Base-by-base conservation (phyloP, 2,797 vertebrate species). In the Bradypus variegatus region DNA sequence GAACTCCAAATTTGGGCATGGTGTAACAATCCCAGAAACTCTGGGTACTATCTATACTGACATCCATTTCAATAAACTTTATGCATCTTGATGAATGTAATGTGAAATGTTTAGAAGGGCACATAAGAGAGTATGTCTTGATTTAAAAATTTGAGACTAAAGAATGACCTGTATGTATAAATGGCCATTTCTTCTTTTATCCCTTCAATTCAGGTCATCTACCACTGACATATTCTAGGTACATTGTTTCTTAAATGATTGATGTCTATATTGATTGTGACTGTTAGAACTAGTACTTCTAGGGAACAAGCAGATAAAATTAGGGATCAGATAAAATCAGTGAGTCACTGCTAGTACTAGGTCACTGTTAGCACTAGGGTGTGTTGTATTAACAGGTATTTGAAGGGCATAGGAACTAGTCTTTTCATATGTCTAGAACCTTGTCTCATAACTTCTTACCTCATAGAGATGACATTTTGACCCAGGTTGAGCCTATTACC, bases 1-100 rank as follows among this genome's bases (percentile, higher is more conserved):
- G 88, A 70, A 89, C 72, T 92, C 94, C 90, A 88, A 88, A 93
- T 86, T 31, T 80, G 90, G 94, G 85, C 48, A 79, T 27, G 0
- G 48, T n/a, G 23, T 53, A 85, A 79, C 65, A 82, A 64, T n/a
- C 41, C 10, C 62, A 88, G 93, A 86, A 96, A 93, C 83, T 78
- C 58, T 53, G 80, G 93, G 33, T 92, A 92, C 90, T 36, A 79
- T 29, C 21, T 41, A 11, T 36, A 25, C 27, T 33, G 53, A 55
- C 77, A 38, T 38, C 60, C 33, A 3, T n/a, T 8, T 84, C 48
- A 27, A 18, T 8, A n/a, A 76, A 31, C 67, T 94, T 53, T 18
- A 3, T 7, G 60, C 33, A 6, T 45, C 48, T 38, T 75, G 76
- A 18, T 3, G 55, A 76, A 23, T 7, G 1, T 12, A 60, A 23